Evolutionary conservation across 2,797 vertebrate species (phyloP).

Genomic region (Varecia variegata): DNA sequence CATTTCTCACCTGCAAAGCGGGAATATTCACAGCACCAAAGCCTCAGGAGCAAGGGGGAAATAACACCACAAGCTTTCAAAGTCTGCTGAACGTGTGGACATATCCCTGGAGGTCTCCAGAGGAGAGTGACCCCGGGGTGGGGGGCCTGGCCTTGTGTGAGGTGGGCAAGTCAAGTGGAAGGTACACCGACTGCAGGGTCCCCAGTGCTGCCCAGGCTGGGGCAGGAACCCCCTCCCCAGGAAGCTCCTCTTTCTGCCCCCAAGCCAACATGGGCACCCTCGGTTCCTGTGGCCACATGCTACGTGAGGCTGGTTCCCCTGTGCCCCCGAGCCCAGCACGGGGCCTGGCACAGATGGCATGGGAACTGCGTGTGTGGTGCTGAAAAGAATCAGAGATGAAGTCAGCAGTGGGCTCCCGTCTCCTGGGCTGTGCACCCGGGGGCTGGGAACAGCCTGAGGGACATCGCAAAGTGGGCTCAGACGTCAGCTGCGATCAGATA

Average conservation of each 20-base stretch:
- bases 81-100: too few species aligned
- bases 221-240: neutral
- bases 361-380: rapidly evolving
- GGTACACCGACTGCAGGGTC: neutral
- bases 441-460: neutral
- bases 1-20: neutral
- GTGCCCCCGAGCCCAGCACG: neutral
- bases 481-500: neutral
- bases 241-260: neutral
- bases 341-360: neutral
- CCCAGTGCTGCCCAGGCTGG: too few species aligned
- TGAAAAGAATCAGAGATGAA: too few species aligned
- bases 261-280: neutral
- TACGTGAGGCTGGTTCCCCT: neutral
- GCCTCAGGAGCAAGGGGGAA: neutral
- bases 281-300: neutral
- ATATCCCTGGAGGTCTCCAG: neutral
- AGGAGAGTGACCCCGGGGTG: neutral
- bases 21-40: rapidly evolving
- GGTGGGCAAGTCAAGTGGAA: neutral
- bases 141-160: rapidly evolving
- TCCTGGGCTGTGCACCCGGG: neutral
- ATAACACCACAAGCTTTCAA: neutral
- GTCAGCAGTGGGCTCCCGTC: rapidly evolving
- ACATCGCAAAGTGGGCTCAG: rapidly evolving